phyloP scores from a whole-genome alignment of 2,888 invertebrate genomes.

The Mycalesis mineus region DNA sequence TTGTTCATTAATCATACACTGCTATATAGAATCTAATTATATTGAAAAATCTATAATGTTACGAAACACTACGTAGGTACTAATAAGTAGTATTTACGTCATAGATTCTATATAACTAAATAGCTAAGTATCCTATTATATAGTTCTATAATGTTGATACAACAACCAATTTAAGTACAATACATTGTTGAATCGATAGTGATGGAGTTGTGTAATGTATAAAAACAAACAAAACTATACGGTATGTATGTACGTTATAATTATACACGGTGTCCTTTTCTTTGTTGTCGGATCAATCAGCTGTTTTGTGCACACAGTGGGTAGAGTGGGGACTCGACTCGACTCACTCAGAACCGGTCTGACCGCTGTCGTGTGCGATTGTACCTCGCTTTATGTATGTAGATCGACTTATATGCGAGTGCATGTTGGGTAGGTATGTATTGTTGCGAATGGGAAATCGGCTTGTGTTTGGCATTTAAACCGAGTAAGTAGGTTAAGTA shows the following conservation, averaged over 20 bases:
- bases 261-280: constrained; percentile 49
- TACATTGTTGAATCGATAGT: constrained; percentile 29
- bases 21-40: neutral
- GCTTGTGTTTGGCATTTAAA: constrained; percentile 9
- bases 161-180: neutral
- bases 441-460: constrained; percentile 12
- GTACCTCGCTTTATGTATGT: neutral
- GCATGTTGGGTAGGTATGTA: constrained; percentile 10
- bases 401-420: neutral
- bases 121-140: neutral
- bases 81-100: constrained; percentile 13
- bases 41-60: constrained; percentile 3
- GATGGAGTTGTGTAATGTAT: neutral
- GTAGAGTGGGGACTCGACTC: constrained; percentile 33
- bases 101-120: constrained; percentile 11
- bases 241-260: neutral
- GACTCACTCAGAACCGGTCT: constrained; percentile 42
- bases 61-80: constrained; percentile 7
- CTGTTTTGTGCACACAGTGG: constrained; percentile 49
- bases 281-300: constrained; percentile 70
- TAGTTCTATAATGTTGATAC: neutral
- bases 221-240: neutral
- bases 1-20: constrained; percentile 2
- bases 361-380: constrained; percentile 31
- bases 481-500: neutral